Percentiles rank a stretch among this genome's conserved stretches.
Evolutionary conservation across 2,888 invertebrate genomes (phyloP).

Genomic region (Leucozona laternaria): DNA sequence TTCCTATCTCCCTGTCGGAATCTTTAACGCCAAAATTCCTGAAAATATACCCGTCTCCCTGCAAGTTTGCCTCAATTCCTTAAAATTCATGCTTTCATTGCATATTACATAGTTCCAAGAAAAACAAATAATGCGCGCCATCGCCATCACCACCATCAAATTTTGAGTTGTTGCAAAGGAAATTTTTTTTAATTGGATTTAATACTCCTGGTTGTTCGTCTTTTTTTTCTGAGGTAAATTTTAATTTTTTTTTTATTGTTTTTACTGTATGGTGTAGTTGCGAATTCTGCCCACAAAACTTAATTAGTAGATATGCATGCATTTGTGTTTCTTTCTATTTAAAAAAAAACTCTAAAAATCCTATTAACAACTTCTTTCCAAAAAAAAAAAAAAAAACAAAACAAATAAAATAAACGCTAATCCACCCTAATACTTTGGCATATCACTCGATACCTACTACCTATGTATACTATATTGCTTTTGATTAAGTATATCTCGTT

Average conservation of each 20-base stretch:
- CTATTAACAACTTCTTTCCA: conserved; percentile 49
- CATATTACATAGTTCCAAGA: conserved; percentile 33
- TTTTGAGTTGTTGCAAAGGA: background rate
- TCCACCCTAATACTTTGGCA: conserved; percentile 57
- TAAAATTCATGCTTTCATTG: conserved; percentile 9
- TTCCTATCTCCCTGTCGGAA: background rate
- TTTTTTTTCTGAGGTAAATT: conserved; percentile 1
- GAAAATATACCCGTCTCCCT: background rate
- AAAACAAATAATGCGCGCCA: conserved; percentile 14
- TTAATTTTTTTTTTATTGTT: background rate
- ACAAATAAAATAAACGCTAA: conserved; percentile 44
- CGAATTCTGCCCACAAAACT: conserved; percentile 37
- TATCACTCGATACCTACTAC: conserved; percentile 36
- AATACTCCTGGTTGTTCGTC: background rate
- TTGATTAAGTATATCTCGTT: conserved; percentile 74
- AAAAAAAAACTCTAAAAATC: conserved; percentile 42
- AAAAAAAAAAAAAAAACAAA: conserved; percentile 30
- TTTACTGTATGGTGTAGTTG: background rate
- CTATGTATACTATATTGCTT: conserved; percentile 39
- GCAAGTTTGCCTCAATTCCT: background rate
- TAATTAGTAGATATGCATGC: conserved; percentile 56
- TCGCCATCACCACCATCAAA: background rate
- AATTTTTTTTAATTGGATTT: conserved; percentile 62
- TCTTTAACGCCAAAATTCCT: background rate
- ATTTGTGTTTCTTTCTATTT: conserved; percentile 57